Evolutionary conservation across 2,888 invertebrate species (phyloP).

Genomic region (Scotopteryx bipunctaria): DNA sequence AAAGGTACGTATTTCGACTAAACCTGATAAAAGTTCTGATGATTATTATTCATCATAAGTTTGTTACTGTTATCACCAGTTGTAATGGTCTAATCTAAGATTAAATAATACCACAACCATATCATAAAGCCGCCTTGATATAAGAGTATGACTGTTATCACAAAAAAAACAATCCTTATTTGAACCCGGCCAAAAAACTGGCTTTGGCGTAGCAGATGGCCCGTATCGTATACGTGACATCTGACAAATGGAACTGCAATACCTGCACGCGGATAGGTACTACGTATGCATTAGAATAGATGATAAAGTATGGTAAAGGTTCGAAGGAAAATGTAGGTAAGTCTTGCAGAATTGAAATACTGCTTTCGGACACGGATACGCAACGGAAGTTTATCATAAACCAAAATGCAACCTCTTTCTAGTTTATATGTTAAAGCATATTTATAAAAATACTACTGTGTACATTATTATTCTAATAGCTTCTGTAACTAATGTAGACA

Average conservation of each 20-base stretch:
- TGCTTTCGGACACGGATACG: conserved; percentile 18
- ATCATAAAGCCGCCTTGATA: too few relatives aligned
- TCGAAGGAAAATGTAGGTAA: conserved; percentile 4
- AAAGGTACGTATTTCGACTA: too few relatives aligned
- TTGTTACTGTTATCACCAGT: too few relatives aligned
- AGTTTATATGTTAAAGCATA: conserved; percentile 2
- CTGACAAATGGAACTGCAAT: conserved; percentile 27
- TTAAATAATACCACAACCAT: too few relatives aligned
- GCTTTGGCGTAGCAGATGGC: conserved; percentile 20
- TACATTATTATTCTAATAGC: too few relatives aligned
- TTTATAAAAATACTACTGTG: neutral
- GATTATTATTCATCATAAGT: too few relatives aligned
- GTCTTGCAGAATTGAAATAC: conserved; percentile 16
- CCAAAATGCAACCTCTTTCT: conserved; percentile 15
- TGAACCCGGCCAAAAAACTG: conserved; percentile 6
- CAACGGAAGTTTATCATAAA: conserved; percentile 24
- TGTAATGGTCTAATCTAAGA: too few relatives aligned
- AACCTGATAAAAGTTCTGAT: too few relatives aligned
- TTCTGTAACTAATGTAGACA: too few relatives aligned
- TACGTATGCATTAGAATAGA: conserved; percentile 9
- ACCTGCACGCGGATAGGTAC: neutral
- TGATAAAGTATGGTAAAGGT: conserved; percentile 10
- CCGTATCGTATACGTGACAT: conserved; percentile 19
- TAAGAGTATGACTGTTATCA: too few relatives aligned
- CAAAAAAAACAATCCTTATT: neutral